A percentile compares a stretch with the other conserved stretches of the same genome.
Conservation (phyloP, 2,888 invertebrate species). For the Callimorpha dominula region DNA sequence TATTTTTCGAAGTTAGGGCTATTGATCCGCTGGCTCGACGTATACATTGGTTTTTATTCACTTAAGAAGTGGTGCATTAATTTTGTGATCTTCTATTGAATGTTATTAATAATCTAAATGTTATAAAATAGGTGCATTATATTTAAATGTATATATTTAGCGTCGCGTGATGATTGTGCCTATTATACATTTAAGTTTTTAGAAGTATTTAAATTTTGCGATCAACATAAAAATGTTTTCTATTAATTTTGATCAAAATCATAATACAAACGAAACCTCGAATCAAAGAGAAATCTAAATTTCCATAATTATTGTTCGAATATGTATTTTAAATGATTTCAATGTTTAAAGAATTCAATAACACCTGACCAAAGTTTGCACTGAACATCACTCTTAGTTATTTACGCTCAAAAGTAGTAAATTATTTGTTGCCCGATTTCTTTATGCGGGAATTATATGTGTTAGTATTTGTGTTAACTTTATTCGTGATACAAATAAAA, state of each 20-base stretch:
- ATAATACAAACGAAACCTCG: not conserved
- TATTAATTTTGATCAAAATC: not conserved
- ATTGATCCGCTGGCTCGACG: conserved; percentile 57
- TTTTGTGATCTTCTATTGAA: conserved; percentile 77
- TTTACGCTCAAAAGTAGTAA: conserved; percentile 5
- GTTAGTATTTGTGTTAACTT: not conserved
- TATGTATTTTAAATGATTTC: not conserved
- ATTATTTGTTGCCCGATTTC: conserved; percentile 3
- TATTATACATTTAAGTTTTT: conserved; percentile 23
- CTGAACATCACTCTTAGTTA: not conserved
- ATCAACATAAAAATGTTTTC: conserved; percentile 12
- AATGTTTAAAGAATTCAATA: conserved; percentile 3
- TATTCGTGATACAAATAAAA: not conserved
- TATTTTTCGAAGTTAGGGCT: conserved; percentile 75
- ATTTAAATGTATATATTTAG: conserved; percentile 36
- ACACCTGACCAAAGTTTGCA: conserved; percentile 15
- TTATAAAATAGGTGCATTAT: conserved; percentile 43
- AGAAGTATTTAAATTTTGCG: conserved; percentile 15
- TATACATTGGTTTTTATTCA: conserved; percentile 68
- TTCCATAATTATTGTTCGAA: not conserved
- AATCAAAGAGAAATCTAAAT: conserved; percentile 1
- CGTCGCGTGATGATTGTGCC: conserved; percentile 27
- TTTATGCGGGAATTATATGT: not conserved
- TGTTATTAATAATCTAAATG: conserved; percentile 59
- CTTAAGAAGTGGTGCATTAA: conserved; percentile 76